Evolutionary conservation across 2,888 invertebrate genomes (phyloP).

Genomic region (Dryomyza anilis): DNA sequence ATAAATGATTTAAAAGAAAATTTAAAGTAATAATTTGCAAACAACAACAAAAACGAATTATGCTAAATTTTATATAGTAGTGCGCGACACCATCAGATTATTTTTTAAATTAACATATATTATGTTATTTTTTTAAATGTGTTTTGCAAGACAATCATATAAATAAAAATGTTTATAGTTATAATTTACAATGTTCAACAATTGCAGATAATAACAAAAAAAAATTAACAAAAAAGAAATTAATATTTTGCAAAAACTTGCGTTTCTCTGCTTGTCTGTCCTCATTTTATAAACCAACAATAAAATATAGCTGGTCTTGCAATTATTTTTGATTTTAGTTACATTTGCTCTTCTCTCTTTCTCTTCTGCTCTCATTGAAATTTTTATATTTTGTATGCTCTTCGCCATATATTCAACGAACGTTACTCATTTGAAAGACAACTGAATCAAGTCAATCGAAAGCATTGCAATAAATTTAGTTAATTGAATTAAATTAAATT

Average conservation of each 20-base stretch:
- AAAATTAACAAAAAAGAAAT: conserved; percentile 26
- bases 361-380: neutral
- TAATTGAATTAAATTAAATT: too few relatives aligned
- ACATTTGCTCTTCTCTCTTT: too few relatives aligned
- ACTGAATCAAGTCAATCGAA: neutral
- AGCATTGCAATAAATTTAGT: too few relatives aligned
- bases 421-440: neutral
- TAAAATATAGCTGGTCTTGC: too few relatives aligned
- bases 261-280: conserved; percentile 14
- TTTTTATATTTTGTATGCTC: neutral
- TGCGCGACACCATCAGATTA: neutral
- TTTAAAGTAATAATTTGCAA: too few relatives aligned
- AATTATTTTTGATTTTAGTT: too few relatives aligned
- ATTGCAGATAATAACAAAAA: conserved; percentile 21
- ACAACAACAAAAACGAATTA: too few relatives aligned
- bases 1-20: too few relatives aligned
- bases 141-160: conserved; percentile 1
- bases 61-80: too few relatives aligned
- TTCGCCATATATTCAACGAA: neutral
- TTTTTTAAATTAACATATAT: too few relatives aligned
- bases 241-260: conserved; percentile 25
- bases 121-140: neutral
- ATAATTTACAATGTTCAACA: conserved; percentile 4
- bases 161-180: conserved; percentile 11
- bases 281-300: too few relatives aligned